Evolutionary conservation across 2,113 vertebrate species (phyloP).

Genomic region (Boleophthalmus pectinirostris): DNA sequence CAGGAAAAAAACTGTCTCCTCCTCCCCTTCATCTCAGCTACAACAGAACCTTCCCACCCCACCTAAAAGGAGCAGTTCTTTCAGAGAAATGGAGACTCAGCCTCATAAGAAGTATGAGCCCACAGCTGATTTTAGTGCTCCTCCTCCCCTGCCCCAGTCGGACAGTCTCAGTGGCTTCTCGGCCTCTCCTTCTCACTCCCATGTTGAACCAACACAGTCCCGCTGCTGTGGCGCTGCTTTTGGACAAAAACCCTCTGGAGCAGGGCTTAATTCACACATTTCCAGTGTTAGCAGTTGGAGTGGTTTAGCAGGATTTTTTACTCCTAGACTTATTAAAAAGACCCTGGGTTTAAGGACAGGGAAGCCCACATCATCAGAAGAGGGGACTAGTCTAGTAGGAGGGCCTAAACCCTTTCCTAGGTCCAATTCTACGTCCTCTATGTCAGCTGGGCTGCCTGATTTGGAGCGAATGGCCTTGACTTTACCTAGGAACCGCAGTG

Average conservation of each 20-base stretch:
- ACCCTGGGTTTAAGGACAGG: constrained; percentile 93
- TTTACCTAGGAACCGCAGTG: constrained; percentile 93
- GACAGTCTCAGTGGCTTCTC: constrained; percentile 87
- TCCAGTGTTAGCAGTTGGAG: constrained; percentile 87
- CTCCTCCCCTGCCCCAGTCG: constrained; percentile 83
- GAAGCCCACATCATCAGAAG: constrained; percentile 85
- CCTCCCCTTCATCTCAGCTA: constrained; percentile 70
- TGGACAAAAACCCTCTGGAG: constrained; percentile 85
- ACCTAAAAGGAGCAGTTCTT: constrained; percentile 95
- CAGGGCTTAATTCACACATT: constrained; percentile 76
- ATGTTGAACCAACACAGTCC: constrained; percentile 84
- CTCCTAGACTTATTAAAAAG: constrained; percentile 97
- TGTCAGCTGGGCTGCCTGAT: constrained; percentile 95
- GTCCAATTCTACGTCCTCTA: constrained; percentile 99
- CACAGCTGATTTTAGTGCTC: constrained; percentile 81
- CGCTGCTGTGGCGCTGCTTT: constrained; percentile 91
- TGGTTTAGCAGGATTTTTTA: constrained; percentile 96
- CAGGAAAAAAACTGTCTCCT: constrained; percentile 86
- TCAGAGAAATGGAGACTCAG: constrained; percentile 97
- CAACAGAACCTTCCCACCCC: constrained; percentile 88
- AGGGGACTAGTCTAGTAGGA: constrained; percentile 62
- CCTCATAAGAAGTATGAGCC: constrained; percentile 97
- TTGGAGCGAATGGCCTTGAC: constrained; percentile 97
- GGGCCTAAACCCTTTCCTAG: constrained; percentile 92
- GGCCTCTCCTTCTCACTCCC: constrained; percentile 75